Conservation (phyloP, 1,140 invertebrate genomes). For the Neodiprion virginianus region DNA sequence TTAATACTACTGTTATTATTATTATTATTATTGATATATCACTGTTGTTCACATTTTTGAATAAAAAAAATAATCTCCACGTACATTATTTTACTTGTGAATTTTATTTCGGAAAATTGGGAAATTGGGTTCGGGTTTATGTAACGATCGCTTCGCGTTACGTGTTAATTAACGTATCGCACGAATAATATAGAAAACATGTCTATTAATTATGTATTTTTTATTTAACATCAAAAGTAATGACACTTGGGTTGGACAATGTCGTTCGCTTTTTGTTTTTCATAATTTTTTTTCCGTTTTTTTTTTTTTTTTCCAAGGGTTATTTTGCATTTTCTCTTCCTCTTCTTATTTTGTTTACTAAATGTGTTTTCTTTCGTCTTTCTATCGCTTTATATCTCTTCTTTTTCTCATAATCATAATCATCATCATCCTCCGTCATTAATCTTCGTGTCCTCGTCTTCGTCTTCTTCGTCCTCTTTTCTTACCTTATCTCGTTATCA, state of each 20-base stretch:
- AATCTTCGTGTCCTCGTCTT: conserved; percentile 35
- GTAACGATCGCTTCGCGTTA: conserved; percentile 32
- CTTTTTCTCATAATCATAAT: too few relatives aligned
- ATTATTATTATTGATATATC: conserved; percentile 28
- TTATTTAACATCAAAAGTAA: conserved; percentile 63
- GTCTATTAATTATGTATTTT: conserved; percentile 59
- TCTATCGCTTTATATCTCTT: too few relatives aligned
- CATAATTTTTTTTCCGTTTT: conserved; percentile 22
- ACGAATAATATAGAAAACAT: conserved; percentile 23
- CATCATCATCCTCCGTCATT: too few relatives aligned
- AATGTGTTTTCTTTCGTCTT: too few relatives aligned
- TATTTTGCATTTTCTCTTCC: too few relatives aligned
- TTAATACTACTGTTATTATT: not conserved
- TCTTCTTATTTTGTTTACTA: too few relatives aligned
- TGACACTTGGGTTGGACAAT: conserved; percentile 61
- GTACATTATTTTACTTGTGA: too few relatives aligned
- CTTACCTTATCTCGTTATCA: too few relatives aligned
- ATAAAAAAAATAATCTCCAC: too few relatives aligned
- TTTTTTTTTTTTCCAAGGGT: too few relatives aligned
- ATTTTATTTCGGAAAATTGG: too few relatives aligned
- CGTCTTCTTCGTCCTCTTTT: conserved; percentile 47
- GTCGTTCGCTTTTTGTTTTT: conserved; percentile 54
- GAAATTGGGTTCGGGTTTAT: too few relatives aligned
- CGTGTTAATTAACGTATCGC: conserved; percentile 39
- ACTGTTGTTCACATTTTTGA: conserved; percentile 33